A percentile compares a stretch with the other conserved stretches of the same genome.
phyloP scores from a whole-genome alignment of 2,797 vertebrate genomes.

The Ceryle rudis region DNA sequence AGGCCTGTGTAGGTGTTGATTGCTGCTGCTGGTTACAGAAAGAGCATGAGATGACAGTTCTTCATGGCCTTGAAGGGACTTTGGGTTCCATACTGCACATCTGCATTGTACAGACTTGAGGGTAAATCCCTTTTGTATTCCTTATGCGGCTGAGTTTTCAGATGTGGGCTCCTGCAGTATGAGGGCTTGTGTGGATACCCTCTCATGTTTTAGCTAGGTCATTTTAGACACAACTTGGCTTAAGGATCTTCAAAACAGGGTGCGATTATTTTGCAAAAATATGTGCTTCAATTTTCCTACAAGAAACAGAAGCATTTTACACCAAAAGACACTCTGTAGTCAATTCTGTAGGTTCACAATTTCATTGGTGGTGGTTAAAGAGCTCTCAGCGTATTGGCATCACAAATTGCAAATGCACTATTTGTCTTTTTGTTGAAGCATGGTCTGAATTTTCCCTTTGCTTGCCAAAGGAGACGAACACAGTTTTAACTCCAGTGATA shows the following conservation, averaged over 20 bases:
- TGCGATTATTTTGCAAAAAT: accelerated
- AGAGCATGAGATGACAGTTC: neutral
- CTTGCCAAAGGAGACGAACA: neutral
- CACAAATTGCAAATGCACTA: neutral
- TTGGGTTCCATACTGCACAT: neutral
- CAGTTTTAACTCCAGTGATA: neutral
- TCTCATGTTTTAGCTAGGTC: neutral
- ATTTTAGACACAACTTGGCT: neutral
- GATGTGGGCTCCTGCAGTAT: neutral
- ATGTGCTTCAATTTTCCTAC: neutral
- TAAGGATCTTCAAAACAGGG: neutral
- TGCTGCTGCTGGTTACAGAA: neutral
- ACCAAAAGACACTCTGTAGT: neutral
- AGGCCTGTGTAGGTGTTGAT: neutral
- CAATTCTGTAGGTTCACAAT: neutral
- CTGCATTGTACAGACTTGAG: neutral
- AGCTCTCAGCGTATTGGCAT: neutral
- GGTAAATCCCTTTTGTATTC: neutral
- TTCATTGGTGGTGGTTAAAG: neutral
- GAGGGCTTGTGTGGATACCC: neutral
- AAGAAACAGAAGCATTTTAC: neutral
- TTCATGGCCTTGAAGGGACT: accelerated
- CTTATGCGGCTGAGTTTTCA: neutral
- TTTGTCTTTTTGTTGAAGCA: neutral
- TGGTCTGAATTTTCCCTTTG: neutral